Evolutionary conservation across 2,888 invertebrate species (phyloP), one percentile per base, ranked within the genome.

Genomic region (Pollenia labialis): DNA sequence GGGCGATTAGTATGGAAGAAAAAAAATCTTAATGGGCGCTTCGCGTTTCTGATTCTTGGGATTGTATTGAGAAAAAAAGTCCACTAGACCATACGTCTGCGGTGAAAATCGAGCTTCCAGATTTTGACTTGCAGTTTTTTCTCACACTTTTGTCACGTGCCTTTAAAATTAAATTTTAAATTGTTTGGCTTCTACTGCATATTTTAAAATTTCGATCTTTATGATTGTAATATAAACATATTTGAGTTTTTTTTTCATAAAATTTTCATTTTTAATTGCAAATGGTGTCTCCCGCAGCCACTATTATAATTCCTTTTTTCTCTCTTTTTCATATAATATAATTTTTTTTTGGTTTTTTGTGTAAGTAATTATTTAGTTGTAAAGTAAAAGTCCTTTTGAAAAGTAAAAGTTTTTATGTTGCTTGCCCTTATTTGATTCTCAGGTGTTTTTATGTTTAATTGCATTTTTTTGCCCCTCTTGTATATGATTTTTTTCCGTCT

Each of bases 371-470:
- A 52, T 74, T 77, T 81, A 23, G 4, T 32, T 69, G 42, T 8
- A 32, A 68, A 69, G 60, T 69, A 82, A 82, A 82, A 69, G 77
- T 82, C 69, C 23, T 75, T 68, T 62, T 18, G 23, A 76, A 87
- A 84, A 84, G 82, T 81, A 87, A 87, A 84, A 81, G 81, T 84
- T 66, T 69, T 48, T 62, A 32, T 32, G 32, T 42, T 80, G 46
- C 8, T 7, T 18, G 32, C 60, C 56, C 81, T 79, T 68, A 60
- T 81, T 69, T 76, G 16, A 10, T 16, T 60, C 56, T 83, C 83
- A 86, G 80, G 83, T 86, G 76, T 75, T 86, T 82, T 68, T 77
- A 50, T 84, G 50, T 81, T 76, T 52, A 46, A 79, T 68, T 84
- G 66, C 64, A 74, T 82, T 69, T 75, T 77, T 32, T 16, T 71